Percentiles rank a stretch among this genome's conserved stretches.
Conservation (phyloP, 2,888 invertebrate species). For the Aphodius granarius region DNA sequence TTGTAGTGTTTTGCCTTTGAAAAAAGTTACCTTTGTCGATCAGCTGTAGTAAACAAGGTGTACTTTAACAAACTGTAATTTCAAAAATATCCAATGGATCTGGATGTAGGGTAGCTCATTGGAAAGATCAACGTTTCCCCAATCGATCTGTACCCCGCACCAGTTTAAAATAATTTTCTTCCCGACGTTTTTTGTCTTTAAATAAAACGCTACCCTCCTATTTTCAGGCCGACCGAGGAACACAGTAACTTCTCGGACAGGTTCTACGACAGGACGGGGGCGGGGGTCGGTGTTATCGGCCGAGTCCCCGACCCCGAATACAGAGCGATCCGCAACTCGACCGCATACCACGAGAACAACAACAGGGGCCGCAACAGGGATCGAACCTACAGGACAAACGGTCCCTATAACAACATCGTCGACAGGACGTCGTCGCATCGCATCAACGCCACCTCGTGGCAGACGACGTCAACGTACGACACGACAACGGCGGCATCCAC, state of each 20-base stretch:
- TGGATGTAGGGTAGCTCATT: no score
- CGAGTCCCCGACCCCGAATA: slow-evolving; percentile 42
- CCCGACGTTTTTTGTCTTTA: neutral
- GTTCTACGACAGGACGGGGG: slow-evolving; percentile 57
- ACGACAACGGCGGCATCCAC: slow-evolving; percentile 25
- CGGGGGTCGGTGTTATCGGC: slow-evolving; percentile 35
- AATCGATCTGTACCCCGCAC: no score
- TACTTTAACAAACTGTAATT: no score
- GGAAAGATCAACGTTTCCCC: no score
- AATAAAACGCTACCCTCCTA: neutral
- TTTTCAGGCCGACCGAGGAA: slow-evolving; percentile 57
- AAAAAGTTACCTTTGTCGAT: no score
- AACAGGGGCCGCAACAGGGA: slow-evolving; percentile 52
- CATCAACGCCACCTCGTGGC: slow-evolving; percentile 30
- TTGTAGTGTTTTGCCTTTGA: no score
- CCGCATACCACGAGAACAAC: slow-evolving; percentile 53
- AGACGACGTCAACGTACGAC: slow-evolving; percentile 32
- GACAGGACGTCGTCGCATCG: slow-evolving; percentile 39
- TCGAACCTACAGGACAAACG: slow-evolving; percentile 53
- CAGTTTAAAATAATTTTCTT: no score
- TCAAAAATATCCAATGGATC: no score
- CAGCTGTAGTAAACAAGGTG: no score
- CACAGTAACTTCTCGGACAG: slow-evolving; percentile 57
- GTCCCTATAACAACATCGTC: slow-evolving; percentile 52
- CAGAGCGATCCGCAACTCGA: slow-evolving; percentile 46